Evolutionary conservation across 2,797 vertebrate species (phyloP), one percentile per base, ranked within the genome.

Genomic region (Hippoglossus hippoglossus): DNA sequence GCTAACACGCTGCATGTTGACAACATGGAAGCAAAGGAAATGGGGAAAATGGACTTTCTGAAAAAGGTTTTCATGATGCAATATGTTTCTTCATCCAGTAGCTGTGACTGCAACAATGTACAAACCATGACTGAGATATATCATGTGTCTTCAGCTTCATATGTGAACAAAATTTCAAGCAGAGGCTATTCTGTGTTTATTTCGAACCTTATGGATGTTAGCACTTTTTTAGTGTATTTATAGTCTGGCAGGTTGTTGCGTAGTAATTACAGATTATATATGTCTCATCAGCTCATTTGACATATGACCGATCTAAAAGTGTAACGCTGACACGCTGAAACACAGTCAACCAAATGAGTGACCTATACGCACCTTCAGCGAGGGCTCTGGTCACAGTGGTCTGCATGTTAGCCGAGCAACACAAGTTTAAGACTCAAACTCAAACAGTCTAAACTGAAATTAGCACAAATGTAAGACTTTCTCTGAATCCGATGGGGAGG

Each of bases 301-400:
- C 87, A 87, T 81, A 83, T 78, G 87, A 90, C 58, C 84, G 59
- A 78, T 91, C 87, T 90, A 91, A 91, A 90, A 93, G 76, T 83
- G 88, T 88, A 82, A 78, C 47, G 87, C 92, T 91, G 92, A 92
- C 87, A 70, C 64, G 74, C 76, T 89, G 87, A 78, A 91, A 93
- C 83, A 85, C 74, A 73, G 81, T 63, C 71, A 28, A 82, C 75
- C 77, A 53, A 69, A 67, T 47, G 41, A 67, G 71, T 57, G 66
- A 57, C 74, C 77, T 87, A 87, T 85, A 80, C 71, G 81, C 77
- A 55, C 62, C 62, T 31, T 59, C 26, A 72, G 71, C 74, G 68
- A 70, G 75, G 34, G 63, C 61, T 61, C 55, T 55, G 67, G 75
- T 78, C 59, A 16, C 76, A 73, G 46, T 62, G 68, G 79, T 67